Base-by-base conservation (phyloP, 1,140 invertebrate genomes). In the Euura saliciscinereae region DNA sequence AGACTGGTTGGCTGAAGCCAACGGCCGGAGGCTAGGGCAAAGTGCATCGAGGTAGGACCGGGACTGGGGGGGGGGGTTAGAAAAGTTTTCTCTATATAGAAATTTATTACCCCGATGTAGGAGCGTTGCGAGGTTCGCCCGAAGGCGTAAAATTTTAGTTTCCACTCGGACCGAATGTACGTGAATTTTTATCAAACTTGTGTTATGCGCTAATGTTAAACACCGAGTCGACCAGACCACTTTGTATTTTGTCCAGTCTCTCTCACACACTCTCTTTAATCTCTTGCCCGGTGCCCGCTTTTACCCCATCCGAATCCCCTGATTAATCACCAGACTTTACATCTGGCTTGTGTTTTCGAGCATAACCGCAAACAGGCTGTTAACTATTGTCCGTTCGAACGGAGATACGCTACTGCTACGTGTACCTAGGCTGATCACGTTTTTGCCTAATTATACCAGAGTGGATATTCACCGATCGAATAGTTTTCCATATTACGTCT, bases 311-410 rank as follows among this genome's bases (percentile, higher is more conserved):
- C 51, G 51, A 59, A 59, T 8, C 51, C 51, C 51, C 13, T 59
- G 51, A 59, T 59, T 59, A 59, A 59, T 59, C 51, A 59, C 51
- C 13, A 59, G 51, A 59, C 51, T 59, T 59, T 59, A 59, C 51
- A 59, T 59, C 51, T 59, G 51, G 51, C 51, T n/a, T 11, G 51
- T 59, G 51, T 59, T 59, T 59, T 59, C 51, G 13, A 59, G 51
- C 51, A 59, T 59, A 59, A 59, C 51, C 51, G 13, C 51, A 8
- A 59, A 8, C 13, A n/a, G 8, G 10, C 51, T n/a, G 8, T 8
- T n/a, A 11, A 59, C 51, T 59, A 59, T 59, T 59, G 51, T 59
- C 51, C 51, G 5, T n/a, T n/a, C 51, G 10, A 8, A n/a, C 8
- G 13, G 51, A 59, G 13, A 59, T 59, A 59, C 3, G 8, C 51